Evolutionary conservation across 2,797 vertebrate species (phyloP).

Genomic region (Iguana delicatissima): DNA sequence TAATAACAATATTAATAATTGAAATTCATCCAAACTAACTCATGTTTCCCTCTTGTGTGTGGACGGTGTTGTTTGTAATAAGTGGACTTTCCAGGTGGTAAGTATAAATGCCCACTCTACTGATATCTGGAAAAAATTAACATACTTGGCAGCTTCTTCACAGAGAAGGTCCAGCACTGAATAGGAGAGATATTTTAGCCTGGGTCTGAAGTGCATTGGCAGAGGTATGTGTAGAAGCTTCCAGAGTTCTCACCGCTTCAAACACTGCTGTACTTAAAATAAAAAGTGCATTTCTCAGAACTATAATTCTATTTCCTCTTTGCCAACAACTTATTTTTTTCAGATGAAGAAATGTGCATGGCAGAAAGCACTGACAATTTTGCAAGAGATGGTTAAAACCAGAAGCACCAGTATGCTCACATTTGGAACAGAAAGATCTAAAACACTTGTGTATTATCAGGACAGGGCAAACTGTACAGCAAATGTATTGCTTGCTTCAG

Average conservation of each 20-base stretch:
- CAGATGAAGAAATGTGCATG: background rate
- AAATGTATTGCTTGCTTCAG: conserved; percentile 37
- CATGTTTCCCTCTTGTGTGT: background rate
- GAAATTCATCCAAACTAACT: background rate
- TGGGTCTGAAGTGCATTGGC: conserved; percentile 46
- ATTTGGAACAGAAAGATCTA: conserved; percentile 12
- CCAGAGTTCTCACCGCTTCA: conserved; percentile 39
- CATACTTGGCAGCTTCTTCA: conserved; percentile 37
- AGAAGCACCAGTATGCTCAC: background rate
- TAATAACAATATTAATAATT: too few relatives aligned
- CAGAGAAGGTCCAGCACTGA: conserved; percentile 47
- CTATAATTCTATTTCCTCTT: conserved; percentile 31
- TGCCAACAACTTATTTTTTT: conserved; percentile 16
- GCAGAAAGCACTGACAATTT: conserved; percentile 15
- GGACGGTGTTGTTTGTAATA: background rate
- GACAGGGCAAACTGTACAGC: conserved; percentile 27
- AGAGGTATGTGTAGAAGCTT: conserved; percentile 50
- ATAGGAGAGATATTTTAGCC: conserved; percentile 23
- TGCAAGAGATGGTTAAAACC: conserved; percentile 38
- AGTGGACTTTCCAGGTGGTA: conserved; percentile 30
- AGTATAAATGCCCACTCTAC: conserved; percentile 42
- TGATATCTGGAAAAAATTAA: conserved; percentile 46
- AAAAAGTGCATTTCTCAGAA: conserved; percentile 13
- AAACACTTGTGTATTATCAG: conserved; percentile 1
- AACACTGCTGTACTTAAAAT: conserved; percentile 44